These are phyloP conservation scores for Myanophis thanlyinensis DNA, from an alignment of 2,113 vertebrate genomes.

Conservation along the genomic window DNA sequence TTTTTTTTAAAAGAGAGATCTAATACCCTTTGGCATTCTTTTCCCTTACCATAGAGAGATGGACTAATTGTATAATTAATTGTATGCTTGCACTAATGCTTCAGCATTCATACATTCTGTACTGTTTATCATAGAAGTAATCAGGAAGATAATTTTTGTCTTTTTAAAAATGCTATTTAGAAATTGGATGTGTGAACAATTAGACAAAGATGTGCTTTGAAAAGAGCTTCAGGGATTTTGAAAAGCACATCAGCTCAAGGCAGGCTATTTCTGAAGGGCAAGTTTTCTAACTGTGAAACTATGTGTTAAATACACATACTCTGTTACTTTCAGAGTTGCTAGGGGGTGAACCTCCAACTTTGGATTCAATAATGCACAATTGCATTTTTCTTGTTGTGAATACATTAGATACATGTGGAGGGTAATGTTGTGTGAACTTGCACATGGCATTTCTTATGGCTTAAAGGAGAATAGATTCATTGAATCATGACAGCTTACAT, in stretches of 20 bases:
- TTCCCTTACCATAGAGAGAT: neutral
- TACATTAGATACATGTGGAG: neutral
- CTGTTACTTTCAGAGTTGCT: neutral
- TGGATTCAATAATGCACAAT: neutral
- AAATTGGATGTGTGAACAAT: neutral
- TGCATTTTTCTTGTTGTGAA: neutral
- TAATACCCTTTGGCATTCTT: neutral
- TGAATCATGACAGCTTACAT: neutral
- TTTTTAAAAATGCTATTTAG: neutral
- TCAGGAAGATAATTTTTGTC: accelerated
- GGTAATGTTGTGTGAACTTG: neutral
- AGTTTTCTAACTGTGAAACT: neutral
- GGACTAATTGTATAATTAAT: neutral
- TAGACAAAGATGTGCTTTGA: neutral
- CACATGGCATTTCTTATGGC: neutral
- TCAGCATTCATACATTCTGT: neutral
- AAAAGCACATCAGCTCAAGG: neutral
- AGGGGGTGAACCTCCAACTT: neutral
- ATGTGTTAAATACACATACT: neutral
- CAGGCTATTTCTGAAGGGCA: neutral
- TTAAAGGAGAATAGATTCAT: neutral
- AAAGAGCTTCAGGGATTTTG: neutral
- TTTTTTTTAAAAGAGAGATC: neutral
- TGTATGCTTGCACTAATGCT: neutral
- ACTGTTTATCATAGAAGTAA: neutral